phyloP scores from a whole-genome alignment of 2,113 vertebrate genomes.

The human (Homo sapiens) region DNA sequence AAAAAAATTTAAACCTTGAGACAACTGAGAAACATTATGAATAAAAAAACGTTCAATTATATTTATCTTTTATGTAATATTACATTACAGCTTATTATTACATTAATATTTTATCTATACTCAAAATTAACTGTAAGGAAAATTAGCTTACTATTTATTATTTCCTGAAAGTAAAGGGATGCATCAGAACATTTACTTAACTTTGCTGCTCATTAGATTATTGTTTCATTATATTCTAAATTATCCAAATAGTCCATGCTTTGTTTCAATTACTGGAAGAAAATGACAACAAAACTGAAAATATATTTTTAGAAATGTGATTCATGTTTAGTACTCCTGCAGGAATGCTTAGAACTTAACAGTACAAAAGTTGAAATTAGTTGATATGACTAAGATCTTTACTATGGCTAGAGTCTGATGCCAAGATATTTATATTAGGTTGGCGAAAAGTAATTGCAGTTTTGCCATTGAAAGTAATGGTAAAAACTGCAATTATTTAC shows the following conservation, averaged over 20 bases:
- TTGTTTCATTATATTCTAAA: slow-evolving; percentile 49
- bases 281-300: slow-evolving; percentile 53
- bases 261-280: slow-evolving; percentile 61
- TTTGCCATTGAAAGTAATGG: too few species aligned
- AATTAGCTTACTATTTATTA: slow-evolving; percentile 49
- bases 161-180: slow-evolving; percentile 58
- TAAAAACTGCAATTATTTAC: too few species aligned
- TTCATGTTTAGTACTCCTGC: slow-evolving; percentile 13
- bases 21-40: neutral
- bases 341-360: slow-evolving; percentile 46
- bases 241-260: slow-evolving; percentile 36
- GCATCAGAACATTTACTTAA: slow-evolving; percentile 46
- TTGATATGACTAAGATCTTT: slow-evolving; percentile 9
- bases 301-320: slow-evolving; percentile 47
- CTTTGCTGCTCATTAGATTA: slow-evolving; percentile 60
- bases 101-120: slow-evolving; percentile 56
- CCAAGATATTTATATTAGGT: neutral
- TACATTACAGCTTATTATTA: slow-evolving; percentile 19
- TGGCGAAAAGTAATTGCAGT: too few species aligned
- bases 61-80: slow-evolving; percentile 14
- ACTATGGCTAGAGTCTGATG: neutral
- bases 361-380: neutral
- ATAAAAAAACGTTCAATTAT: neutral
- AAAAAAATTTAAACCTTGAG: slow-evolving; percentile 57
- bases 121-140: slow-evolving; percentile 54